Evolutionary conservation across 2,113 vertebrate genomes (phyloP).

Genomic region (Alosa alosa): DNA sequence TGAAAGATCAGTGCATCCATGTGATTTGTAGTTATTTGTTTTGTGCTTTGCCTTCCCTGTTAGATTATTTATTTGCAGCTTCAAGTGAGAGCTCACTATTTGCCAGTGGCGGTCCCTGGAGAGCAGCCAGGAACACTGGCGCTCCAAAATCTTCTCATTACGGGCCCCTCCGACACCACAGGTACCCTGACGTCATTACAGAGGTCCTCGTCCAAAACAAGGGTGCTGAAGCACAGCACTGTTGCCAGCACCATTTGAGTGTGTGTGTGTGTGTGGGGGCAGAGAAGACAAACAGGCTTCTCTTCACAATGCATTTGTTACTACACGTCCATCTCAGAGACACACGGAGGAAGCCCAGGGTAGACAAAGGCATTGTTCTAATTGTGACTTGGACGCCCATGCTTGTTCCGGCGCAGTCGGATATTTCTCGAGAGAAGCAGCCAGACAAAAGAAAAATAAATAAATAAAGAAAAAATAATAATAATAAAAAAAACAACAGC

Average conservation of each 20-base stretch:
- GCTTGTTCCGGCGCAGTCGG: not conserved
- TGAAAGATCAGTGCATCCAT: not conserved
- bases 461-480: no score
- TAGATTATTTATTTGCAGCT: not conserved
- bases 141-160: not conserved
- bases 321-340: not conserved
- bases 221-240: not conserved
- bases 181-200: not conserved
- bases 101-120: not conserved
- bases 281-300: not conserved
- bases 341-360: not conserved
- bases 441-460: not conserved
- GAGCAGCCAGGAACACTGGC: not conserved
- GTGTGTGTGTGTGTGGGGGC: no score
- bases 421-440: not conserved
- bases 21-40: not conserved
- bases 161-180: not conserved
- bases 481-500: not conserved
- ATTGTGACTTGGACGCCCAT: not conserved
- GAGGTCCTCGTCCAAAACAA: not conserved
- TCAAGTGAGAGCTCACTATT: not conserved
- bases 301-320: not conserved
- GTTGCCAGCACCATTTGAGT: not conserved
- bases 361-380: not conserved
- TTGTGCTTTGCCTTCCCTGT: not conserved